Percentiles rank a stretch among this genome's conserved stretches.
Conservation (phyloP, 2,888 invertebrate genomes). For the Galerucella calmariensis region DNA sequence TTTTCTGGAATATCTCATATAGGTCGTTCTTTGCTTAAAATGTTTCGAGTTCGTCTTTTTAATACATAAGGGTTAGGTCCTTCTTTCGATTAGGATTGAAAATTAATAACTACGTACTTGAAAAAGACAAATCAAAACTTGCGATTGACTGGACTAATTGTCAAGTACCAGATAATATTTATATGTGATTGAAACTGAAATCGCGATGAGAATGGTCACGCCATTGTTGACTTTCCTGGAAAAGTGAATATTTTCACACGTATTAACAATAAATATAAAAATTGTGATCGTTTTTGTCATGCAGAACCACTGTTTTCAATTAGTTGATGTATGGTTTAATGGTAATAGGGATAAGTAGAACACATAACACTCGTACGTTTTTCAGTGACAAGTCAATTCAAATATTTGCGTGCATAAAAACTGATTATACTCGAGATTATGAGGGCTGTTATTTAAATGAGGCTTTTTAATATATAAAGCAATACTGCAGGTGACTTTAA, state of each 20-base stretch:
- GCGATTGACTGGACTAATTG: not conserved
- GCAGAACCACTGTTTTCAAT: not conserved
- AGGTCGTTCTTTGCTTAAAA: too few species aligned
- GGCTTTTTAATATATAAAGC: too few species aligned
- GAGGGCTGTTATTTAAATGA: too few species aligned
- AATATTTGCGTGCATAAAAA: not conserved
- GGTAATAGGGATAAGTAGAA: not conserved
- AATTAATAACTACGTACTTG: too few species aligned
- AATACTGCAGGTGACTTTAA: too few species aligned
- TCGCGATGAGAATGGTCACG: constrained; percentile 23
- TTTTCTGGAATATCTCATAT: too few species aligned
- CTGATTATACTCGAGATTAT: too few species aligned
- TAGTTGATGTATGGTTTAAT: not conserved
- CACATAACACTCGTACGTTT: not conserved
- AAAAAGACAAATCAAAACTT: not conserved
- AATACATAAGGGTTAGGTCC: too few species aligned
- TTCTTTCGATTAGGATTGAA: too few species aligned
- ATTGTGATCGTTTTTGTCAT: not conserved
- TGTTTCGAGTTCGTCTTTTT: too few species aligned
- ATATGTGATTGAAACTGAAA: constrained; percentile 17
- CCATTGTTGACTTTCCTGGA: constrained; percentile 21
- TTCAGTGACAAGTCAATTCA: not conserved
- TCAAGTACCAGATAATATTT: not conserved
- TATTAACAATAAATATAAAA: constrained; percentile 9
- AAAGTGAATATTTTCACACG: constrained; percentile 24